A percentile compares a stretch with the other conserved stretches of the same genome.
phyloP scores from a whole-genome alignment of 2,797 vertebrate genomes.

The Tamandua tetradactyla region DNA sequence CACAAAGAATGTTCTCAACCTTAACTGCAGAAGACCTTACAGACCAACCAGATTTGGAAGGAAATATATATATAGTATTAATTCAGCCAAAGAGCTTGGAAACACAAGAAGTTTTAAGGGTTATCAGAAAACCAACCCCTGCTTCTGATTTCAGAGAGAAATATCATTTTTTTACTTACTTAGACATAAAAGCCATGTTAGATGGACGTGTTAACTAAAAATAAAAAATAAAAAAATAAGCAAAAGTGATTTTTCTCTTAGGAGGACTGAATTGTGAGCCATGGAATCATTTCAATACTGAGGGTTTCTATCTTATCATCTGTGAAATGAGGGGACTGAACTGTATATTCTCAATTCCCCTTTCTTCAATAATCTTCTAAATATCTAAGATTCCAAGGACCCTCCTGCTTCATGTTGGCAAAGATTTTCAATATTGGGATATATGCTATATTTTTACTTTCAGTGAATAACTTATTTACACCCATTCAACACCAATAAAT shows the following conservation, averaged over 20 bases:
- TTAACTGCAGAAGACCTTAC: too few relatives aligned
- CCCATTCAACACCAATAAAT: background rate
- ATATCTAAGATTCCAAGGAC: background rate
- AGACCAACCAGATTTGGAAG: background rate
- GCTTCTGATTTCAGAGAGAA: background rate
- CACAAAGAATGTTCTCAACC: rapidly evolving
- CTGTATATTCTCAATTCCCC: background rate
- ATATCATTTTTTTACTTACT: background rate
- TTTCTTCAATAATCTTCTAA: background rate
- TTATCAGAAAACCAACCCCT: background rate
- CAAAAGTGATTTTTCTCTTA: background rate
- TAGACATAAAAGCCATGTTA: background rate
- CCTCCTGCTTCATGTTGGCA: background rate
- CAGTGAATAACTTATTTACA: background rate
- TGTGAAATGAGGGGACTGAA: rapidly evolving
- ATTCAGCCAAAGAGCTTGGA: background rate
- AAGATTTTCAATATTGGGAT: background rate
- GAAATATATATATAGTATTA: too few relatives aligned
- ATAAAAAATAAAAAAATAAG: background rate
- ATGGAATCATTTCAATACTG: background rate
- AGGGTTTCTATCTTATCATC: rapidly evolving
- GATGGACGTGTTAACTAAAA: background rate
- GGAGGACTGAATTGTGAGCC: background rate
- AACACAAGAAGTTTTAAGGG: background rate
- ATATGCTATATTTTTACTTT: background rate